Evolutionary conservation across 2,113 vertebrate species (phyloP).

Genomic region (Corythornis cristatus): DNA sequence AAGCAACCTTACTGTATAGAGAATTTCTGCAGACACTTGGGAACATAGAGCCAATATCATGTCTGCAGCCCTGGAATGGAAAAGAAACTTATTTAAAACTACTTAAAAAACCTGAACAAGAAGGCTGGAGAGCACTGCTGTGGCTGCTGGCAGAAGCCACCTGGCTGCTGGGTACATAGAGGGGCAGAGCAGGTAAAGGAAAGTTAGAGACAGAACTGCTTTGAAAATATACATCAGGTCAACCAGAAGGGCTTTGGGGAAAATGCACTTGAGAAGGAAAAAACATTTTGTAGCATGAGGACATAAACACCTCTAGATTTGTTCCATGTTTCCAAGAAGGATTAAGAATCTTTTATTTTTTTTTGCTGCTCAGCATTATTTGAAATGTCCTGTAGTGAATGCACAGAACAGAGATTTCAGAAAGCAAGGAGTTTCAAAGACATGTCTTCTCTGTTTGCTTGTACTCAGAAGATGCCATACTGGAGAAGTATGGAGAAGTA

Average conservation of each 20-base stretch:
- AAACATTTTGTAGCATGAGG: neutral
- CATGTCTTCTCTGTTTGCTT: neutral
- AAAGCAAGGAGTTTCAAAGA: neutral
- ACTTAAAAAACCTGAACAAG: neutral
- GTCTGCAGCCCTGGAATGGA: neutral
- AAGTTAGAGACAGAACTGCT: neutral
- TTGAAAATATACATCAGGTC: neutral
- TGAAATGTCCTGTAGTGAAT: neutral
- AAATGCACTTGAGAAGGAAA: neutral
- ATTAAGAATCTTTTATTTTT: neutral
- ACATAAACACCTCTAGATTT: neutral
- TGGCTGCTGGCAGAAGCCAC: neutral
- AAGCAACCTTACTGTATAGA: neutral
- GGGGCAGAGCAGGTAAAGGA: neutral
- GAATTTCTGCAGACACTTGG: neutral
- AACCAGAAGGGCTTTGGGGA: neutral
- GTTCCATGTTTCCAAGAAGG: fast-evolving
- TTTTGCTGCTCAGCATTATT: neutral
- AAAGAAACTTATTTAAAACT: neutral
- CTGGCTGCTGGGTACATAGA: neutral
- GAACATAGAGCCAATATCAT: neutral
- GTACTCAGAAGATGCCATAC: neutral
- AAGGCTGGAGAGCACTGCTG: neutral
- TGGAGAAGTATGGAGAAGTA: neutral
- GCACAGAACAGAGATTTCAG: neutral